Percentiles rank a stretch among this genome's conserved stretches.
Conservation (phyloP, 2,888 invertebrate genomes). For the Microchrysa polita region DNA sequence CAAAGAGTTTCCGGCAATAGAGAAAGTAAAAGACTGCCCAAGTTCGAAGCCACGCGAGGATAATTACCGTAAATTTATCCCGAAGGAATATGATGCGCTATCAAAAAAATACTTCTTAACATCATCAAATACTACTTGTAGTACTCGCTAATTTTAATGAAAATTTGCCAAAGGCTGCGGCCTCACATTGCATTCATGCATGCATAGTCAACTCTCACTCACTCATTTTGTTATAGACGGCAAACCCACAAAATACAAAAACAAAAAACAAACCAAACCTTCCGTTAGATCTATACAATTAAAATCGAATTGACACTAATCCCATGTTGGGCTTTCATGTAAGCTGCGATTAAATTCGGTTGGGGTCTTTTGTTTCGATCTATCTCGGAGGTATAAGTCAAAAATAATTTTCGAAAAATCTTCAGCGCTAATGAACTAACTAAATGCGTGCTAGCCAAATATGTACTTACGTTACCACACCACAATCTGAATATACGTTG, state of each 20-base stretch:
- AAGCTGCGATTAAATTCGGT: slow-evolving; percentile 31
- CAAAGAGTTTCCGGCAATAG: neutral
- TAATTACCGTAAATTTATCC: slow-evolving; percentile 20
- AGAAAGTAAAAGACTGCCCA: neutral
- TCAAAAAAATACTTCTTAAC: neutral
- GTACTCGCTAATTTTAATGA: neutral
- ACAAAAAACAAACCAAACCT: too few relatives aligned
- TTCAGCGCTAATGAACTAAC: neutral
- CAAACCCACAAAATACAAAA: too few relatives aligned
- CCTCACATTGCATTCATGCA: too few relatives aligned
- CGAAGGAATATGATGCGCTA: slow-evolving; percentile 17
- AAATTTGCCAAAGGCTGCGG: neutral
- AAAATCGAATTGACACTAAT: slow-evolving; percentile 44
- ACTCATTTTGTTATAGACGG: too few relatives aligned
- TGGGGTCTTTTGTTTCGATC: slow-evolving; percentile 19
- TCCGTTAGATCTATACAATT: slow-evolving; percentile 12
- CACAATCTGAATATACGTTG: neutral
- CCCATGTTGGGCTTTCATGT: slow-evolving; percentile 34
- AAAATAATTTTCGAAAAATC: slow-evolving; percentile 17
- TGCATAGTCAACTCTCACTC: neutral
- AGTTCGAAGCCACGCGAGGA: neutral
- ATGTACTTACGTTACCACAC: neutral
- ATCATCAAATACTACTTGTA: neutral
- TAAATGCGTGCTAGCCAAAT: neutral
- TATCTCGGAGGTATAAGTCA: neutral